These are phyloP conservation scores for Sphecodes monilicornis DNA, from an alignment of 2,888 invertebrate species.

Conservation along the genomic window DNA sequence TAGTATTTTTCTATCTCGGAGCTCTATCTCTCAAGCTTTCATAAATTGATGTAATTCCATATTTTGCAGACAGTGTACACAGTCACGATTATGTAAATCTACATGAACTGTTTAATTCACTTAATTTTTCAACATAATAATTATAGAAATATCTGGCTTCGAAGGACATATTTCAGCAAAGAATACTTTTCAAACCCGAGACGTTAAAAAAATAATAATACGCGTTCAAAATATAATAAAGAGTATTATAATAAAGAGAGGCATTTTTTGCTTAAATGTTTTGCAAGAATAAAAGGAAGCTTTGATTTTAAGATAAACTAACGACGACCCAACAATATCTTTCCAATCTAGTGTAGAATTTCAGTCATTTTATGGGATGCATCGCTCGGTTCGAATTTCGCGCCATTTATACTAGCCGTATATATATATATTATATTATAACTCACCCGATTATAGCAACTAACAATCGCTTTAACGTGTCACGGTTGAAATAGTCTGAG, in stretches of 20 bases:
- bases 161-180: not conserved
- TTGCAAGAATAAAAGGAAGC: not conserved
- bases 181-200: not conserved
- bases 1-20: too few relatives aligned
- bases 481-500: not conserved
- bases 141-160: not conserved
- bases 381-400: conserved; percentile 13
- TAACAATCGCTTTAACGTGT: not conserved
- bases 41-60: too few relatives aligned
- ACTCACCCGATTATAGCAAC: conserved; percentile 1
- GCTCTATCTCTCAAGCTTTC: too few relatives aligned
- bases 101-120: too few relatives aligned
- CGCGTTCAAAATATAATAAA: not conserved
- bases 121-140: not conserved
- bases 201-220: not conserved
- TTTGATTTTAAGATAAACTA: not conserved
- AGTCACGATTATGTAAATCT: too few relatives aligned
- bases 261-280: not conserved
- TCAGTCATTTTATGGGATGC: conserved; percentile 23
- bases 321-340: not conserved
- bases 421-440: not conserved
- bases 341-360: conserved; percentile 18
- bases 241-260: not conserved
- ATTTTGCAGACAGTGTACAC: too few relatives aligned
- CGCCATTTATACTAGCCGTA: not conserved